Base-by-base conservation (phyloP, 2,113 vertebrate species). In the Heterocephalus glaber region DNA sequence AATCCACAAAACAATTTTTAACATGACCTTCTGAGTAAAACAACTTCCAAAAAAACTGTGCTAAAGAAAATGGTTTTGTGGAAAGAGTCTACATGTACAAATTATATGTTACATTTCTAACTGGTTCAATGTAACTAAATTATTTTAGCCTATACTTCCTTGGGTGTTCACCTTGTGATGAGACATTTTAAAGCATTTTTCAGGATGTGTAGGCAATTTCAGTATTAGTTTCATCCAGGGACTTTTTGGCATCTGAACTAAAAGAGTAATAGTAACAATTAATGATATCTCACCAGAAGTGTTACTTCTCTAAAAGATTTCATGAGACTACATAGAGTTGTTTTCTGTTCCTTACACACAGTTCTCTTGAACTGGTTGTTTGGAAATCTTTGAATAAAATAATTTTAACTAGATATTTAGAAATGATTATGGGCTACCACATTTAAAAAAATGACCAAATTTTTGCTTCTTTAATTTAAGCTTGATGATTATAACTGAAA, bases 381-480 rank as follows among this genome's bases (percentile, higher is more conserved):
- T 54, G 26, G 22, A 84, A 93, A 91, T 86, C 14, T 92, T 95
- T 86, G 49, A 86, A 92, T 56, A 82, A 94, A 87, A 88, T 82
- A 72, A 93, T 38, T 88, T 63, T 33, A 86, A 63, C 22, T 93
- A 12, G 8, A 4, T 41, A 72, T 84, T 87, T 81, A 90, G 24
- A 92, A 96, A 54, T 28, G 35, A 87, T 47, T 58, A 52, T 94
- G 33, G 5, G 89, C 84, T 80, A 17, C 0, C 7, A 94, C 56
- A 49, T 90, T 41, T 86, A 92, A 86, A 24, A 58, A 97, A 63
- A 76, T 2, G 28, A 70, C 22, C 33, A 24, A 61, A 33, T 84
- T 92, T 63, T 93, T 38, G 9, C 35, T 84, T 95, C 65, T 88
- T 12, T 44, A 61, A 85, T 79, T 83, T 89, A 92, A 94, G 22